These are phyloP conservation scores for Eupleurogrammus muticus DNA, from an alignment of 2,797 vertebrate species.

Conservation along the genomic window DNA sequence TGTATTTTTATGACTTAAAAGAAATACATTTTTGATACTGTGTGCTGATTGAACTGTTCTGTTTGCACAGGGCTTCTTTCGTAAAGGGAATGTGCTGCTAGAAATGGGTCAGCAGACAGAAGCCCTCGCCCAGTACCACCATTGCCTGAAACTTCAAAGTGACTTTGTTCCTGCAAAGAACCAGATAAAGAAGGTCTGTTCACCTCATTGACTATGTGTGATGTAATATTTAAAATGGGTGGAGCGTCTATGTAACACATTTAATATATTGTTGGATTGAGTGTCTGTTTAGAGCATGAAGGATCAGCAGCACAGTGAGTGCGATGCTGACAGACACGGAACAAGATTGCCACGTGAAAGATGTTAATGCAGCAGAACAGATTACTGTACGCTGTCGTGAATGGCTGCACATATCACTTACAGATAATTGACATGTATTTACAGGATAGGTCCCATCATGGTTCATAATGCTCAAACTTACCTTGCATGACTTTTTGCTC, in stretches of 20 bases:
- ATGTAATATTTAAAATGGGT: not conserved
- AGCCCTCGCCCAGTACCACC: constrained; percentile 86
- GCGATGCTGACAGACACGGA: not conserved
- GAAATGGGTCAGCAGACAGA: constrained; percentile 86
- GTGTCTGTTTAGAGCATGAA: not conserved
- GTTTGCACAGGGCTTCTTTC: constrained; percentile 86
- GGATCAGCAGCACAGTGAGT: not conserved
- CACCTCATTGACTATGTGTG: not conserved
- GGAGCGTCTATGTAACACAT: not conserved
- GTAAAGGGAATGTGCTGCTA: constrained; percentile 89
- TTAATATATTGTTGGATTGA: not conserved
- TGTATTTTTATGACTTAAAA: not conserved
- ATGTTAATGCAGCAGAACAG: not conserved
- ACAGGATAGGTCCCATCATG: not conserved
- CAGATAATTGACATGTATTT: not conserved
- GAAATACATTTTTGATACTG: not conserved
- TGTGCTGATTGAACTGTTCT: constrained; percentile 32
- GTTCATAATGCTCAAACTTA: constrained; percentile 1
- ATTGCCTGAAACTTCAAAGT: constrained; percentile 86
- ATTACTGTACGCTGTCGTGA: not conserved
- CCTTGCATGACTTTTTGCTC: not conserved
- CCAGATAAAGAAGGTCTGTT: constrained; percentile 87
- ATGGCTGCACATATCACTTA: not conserved
- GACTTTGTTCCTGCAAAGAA: constrained; percentile 83
- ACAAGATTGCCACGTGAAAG: not conserved